Evolutionary conservation across 2,113 vertebrate genomes (phyloP).

Genomic region (Crotalus tigris): DNA sequence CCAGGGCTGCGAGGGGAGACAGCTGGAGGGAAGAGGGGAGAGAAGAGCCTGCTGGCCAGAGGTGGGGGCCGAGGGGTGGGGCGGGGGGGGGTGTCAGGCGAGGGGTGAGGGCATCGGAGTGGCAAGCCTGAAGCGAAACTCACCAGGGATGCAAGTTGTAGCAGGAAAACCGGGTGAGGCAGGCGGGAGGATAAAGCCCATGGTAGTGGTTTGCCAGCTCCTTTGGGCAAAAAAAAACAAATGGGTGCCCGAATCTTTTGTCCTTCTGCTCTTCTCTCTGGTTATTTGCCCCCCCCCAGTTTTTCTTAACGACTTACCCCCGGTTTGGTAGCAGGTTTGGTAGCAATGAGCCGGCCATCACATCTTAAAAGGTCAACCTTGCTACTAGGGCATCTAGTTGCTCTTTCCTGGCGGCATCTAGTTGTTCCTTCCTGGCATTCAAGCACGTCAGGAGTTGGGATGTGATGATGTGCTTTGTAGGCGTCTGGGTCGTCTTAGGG

Average conservation of each 20-base stretch:
- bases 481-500: not conserved
- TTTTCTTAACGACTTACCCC: not conserved
- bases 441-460: not conserved
- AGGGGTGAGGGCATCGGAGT: not conserved
- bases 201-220: no score
- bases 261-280: not conserved
- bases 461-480: not conserved
- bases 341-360: not conserved
- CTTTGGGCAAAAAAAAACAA: no score
- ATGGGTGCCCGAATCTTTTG: accelerated
- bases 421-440: not conserved
- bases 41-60: not conserved
- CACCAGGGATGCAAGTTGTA: not conserved
- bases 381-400: no score
- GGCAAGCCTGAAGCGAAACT: not conserved
- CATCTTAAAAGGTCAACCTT: not conserved
- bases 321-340: not conserved
- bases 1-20: not conserved
- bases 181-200: not conserved
- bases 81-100: not conserved
- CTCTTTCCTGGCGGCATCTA: no score
- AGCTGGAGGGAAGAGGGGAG: not conserved
- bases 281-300: not conserved
- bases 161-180: not conserved
- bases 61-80: not conserved